Base-by-base conservation (phyloP, 2,888 invertebrate species). In the Hirtodrosophila cameraria region DNA sequence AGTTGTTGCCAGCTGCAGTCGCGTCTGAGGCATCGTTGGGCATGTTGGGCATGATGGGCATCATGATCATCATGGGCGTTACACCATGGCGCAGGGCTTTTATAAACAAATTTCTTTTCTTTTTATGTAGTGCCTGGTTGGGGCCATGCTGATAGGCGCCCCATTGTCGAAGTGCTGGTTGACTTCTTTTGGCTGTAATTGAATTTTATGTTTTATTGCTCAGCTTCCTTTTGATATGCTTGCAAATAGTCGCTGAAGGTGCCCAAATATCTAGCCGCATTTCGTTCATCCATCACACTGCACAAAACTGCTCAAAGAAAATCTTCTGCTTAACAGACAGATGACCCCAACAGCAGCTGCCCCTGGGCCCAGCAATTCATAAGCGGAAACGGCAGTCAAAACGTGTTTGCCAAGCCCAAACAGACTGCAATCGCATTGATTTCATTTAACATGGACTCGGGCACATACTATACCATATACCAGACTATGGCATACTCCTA, bases 311-410 rank as follows among this genome's bases (percentile, higher is more conserved):
- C n/a, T 9, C 33, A 16, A 5, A 45, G 4, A 23, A 38, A 48
- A 15, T 39, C 28, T 43, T 33, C 61, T 52, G 42, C 54, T 30
- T 49, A 61, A 65, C 41, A 30, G 60, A 15, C 55, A 36, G n/a
- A 36, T 50, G 30, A 31, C 12, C 27, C 8, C 9, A 43, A 36
- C 7, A 36, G 11, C 31, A 33, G 12, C 31, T 11, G 28, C n/a
- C 45, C 1, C n/a, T 18, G 8, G n/a, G 18, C 20, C 1, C 3
- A 25, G 46, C 86, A 64, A 86, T 76, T 76, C 86, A 80, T 84
- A 80, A 69, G 55, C 77, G 80, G 80, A 80, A 80, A 57, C 66
- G 58, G 65, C 63, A 75, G 65, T 75, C 84, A 75, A 75, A n/a
- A 75, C 72, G 67, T 85, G 86, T 82, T 82, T 65, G 70, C 70